Evolutionary conservation across 2,113 vertebrate species (phyloP).

Genomic region (Nerophis ophidion): DNA sequence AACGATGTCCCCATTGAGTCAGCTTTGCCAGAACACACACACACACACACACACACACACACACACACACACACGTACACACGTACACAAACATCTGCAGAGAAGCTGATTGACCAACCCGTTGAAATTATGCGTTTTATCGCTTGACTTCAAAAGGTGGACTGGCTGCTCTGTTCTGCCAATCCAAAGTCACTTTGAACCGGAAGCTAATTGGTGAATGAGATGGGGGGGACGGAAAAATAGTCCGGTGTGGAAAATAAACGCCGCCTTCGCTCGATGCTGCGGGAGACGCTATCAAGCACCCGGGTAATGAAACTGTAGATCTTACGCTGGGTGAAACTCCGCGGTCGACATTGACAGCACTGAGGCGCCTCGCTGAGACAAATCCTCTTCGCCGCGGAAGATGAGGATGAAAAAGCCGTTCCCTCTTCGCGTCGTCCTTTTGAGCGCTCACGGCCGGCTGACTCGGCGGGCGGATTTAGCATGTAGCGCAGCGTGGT

Average conservation of each 20-base stretch:
- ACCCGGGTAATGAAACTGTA: conserved; percentile 54
- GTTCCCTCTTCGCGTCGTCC: conserved; percentile 25
- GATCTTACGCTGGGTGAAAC: conserved; percentile 55
- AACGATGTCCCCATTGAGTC: too few relatives aligned
- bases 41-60: too few relatives aligned
- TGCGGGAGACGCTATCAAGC: conserved; percentile 45
- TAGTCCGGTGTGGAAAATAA: conserved; percentile 48
- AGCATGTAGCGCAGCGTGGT: conserved; percentile 7
- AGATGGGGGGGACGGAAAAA: conserved; percentile 37
- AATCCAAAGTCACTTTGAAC: conserved; percentile 39
- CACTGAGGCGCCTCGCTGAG: conserved; percentile 40
- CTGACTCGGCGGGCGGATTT: conserved; percentile 18
- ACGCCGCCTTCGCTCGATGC: conserved; percentile 36
- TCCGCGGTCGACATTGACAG: conserved; percentile 52
- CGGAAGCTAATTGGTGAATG: conserved; percentile 51
- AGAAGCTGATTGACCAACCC: conserved; percentile 46
- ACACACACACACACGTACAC: conserved; percentile 20
- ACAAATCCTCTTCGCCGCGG: conserved; percentile 50
- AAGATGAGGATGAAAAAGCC: conserved; percentile 32
- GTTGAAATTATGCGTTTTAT: conserved; percentile 54
- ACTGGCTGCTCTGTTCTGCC: conserved; percentile 11
- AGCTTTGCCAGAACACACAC: too few relatives aligned
- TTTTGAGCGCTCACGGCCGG: conserved; percentile 25
- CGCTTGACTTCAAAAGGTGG: conserved; percentile 46
- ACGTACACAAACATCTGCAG: conserved; percentile 36